Evolutionary conservation across 2,888 invertebrate species (phyloP), one percentile per base, ranked within the genome.

Genomic region (Ormyrus pomaceus): DNA sequence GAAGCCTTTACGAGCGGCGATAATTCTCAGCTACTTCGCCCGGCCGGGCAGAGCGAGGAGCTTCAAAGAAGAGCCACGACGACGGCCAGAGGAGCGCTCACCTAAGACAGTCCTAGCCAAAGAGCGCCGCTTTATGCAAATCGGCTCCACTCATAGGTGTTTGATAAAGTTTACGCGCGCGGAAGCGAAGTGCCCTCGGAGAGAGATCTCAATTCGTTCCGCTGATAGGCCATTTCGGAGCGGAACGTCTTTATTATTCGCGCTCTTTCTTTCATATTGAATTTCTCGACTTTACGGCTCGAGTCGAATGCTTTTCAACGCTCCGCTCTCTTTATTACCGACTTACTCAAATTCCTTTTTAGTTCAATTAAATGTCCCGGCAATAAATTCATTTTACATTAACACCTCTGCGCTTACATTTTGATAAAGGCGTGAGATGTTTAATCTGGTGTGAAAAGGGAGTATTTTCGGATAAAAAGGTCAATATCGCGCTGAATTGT

Each of bases 1-100:
- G 79, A 11, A 65, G 66, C 66, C 71, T 75, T 76, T 80, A 77
- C 71, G 78, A 68, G 68, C 68, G 62, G 13, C 61, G 70, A 80
- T 80, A 69, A 77, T 77, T 79, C 73, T 77, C 65, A 72, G 66
- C 72, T 69, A 80, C 72, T 80, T 56, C 51, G 51, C 50, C 53
- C 9, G 71, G n/a, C 19, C 51, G 65, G 48, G 48, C 13, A 46
- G 34, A 50, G 48, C n/a, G 51, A 46, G 53, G n/a, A 19, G 19
- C 19, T 19, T 19, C 19, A 19, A 19, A 19, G 19, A 19, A 19
- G 19, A 19, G 19, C 19, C 19, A 19, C 19, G 19, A 19, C 19
- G 19, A 2, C 19, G 19, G 19, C 19, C 19, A 19, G 19, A 50
- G 65, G 13, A 66, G 51, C 34, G 61, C 19, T 19, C 19, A 2